Evolutionary conservation across 2,888 invertebrate species (phyloP).

Genomic region (Drosophila falleni): DNA sequence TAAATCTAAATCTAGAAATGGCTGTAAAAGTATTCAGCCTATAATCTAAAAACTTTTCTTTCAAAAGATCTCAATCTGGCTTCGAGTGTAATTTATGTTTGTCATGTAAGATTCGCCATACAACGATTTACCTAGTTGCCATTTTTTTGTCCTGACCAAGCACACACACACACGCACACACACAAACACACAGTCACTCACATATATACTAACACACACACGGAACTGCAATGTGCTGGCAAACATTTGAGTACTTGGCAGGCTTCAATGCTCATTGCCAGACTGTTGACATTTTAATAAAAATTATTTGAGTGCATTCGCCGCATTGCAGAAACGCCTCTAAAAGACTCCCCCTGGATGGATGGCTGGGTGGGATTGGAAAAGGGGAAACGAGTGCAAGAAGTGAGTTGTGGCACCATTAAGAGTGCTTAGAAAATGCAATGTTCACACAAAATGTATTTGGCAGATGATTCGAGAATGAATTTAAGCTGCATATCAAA

Average conservation of each 20-base stretch:
- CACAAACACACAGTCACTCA: conserved; percentile 17
- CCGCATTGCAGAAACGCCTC: conserved; percentile 71
- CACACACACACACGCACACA: conserved; percentile 15
- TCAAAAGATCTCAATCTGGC: conserved; percentile 20
- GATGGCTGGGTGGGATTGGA: not conserved
- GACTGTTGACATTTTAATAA: conserved; percentile 81
- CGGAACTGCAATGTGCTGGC: conserved; percentile 65
- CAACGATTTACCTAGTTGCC: conserved; percentile 8
- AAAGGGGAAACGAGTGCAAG: not conserved
- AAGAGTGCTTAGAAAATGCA: conserved; percentile 26
- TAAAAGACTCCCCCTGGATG: conserved; percentile 34
- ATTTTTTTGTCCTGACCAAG: conserved; percentile 17
- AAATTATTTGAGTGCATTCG: conserved; percentile 75
- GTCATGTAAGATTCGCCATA: conserved; percentile 37
- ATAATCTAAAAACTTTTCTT: not conserved
- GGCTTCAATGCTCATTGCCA: conserved; percentile 75
- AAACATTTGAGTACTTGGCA: conserved; percentile 74
- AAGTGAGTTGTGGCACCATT: conserved; percentile 33
- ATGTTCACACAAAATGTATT: conserved; percentile 31
- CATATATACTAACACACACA: not conserved
- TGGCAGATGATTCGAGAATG: conserved; percentile 24
- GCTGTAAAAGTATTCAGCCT: not conserved
- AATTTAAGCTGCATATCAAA: conserved; percentile 38
- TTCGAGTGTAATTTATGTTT: conserved; percentile 32
- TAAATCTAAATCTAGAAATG: not conserved